Conservation (phyloP, 2,797 vertebrate genomes). For the Simalia tracyae region DNA sequence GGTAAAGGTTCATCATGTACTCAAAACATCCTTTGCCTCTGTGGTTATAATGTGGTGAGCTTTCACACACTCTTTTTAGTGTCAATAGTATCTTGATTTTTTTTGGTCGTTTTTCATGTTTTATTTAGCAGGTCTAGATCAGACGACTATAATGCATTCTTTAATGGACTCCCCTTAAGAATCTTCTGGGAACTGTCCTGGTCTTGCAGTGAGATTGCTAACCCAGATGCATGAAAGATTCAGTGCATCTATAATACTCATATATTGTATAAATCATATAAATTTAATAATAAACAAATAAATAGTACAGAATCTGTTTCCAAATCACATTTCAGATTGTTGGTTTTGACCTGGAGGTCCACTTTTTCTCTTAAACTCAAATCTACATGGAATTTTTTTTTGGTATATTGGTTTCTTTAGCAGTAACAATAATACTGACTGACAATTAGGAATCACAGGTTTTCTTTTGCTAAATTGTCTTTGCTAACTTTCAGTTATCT, state of each 20-base stretch:
- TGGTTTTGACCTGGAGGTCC: neutral
- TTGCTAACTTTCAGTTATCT: neutral
- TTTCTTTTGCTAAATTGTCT: neutral
- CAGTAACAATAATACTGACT: too few relatives aligned
- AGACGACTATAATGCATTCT: neutral
- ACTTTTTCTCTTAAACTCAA: neutral
- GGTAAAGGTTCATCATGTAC: slow-evolving; percentile 58
- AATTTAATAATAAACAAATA: too few relatives aligned
- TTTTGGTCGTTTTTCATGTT: neutral
- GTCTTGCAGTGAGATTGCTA: neutral
- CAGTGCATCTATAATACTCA: neutral
- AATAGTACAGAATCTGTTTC: neutral
- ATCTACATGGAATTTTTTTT: neutral
- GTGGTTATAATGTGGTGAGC: slow-evolving; percentile 55
- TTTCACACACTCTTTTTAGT: slow-evolving; percentile 38
- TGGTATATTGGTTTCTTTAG: too few relatives aligned
- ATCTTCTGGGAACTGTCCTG: neutral
- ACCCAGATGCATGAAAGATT: neutral
- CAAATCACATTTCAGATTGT: neutral
- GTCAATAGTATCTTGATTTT: slow-evolving; percentile 22
- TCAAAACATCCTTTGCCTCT: slow-evolving; percentile 71
- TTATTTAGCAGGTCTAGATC: neutral
- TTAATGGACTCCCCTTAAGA: neutral
- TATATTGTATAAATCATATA: too few relatives aligned
- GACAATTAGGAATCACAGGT: neutral